Evolutionary conservation across 2,888 invertebrate species (phyloP), one percentile per base, ranked within the genome.

Genomic region (Epinotia bilunana): DNA sequence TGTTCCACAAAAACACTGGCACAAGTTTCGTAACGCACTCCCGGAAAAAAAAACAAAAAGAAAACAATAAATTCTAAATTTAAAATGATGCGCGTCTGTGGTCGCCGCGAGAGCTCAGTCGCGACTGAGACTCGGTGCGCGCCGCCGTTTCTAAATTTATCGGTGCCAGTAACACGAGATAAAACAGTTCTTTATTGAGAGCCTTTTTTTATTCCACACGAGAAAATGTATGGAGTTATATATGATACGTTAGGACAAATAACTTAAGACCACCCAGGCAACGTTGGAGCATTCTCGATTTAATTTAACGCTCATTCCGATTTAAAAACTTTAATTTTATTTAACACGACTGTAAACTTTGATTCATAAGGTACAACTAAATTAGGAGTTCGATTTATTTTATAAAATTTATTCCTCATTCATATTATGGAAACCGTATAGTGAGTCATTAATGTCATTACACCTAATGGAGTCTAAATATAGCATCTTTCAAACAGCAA

Each of bases 81-180:
- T 82, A 79, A 83, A 84, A 83, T 81, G 78, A 67, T 74, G 67
- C 78, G 74, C 73, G 81, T 80, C 81, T 83, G 81, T 80, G 80
- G 81, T 81, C 83, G 80, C 77, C 80, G 83, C 84, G 82, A 82
- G 82, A 83, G 83, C 82, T 81, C 77, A 82, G 71, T 82, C 81
- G 83, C 84, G 85, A 86, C 69, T 75, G 76, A 61, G 84, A 87
- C 83, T 83, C 80, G 76, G 83, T 81, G 84, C 77, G 79, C 82
- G 83, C 81, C 78, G 83, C 82, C 87, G 87, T 88, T 90, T 92
- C 93, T 93, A 94, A 93, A 91, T 93, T 92, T 93, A 91, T 90
- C 92, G 87, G 87, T 84, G 86, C 88, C 86, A 92, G 93, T 94
- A 93, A 93, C 88, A 92, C 92, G 93, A 93, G 92, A 93, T 94